Evolutionary conservation across 2,797 vertebrate species (phyloP), one percentile per base, ranked within the genome.

Genomic region (Anas capensis): DNA sequence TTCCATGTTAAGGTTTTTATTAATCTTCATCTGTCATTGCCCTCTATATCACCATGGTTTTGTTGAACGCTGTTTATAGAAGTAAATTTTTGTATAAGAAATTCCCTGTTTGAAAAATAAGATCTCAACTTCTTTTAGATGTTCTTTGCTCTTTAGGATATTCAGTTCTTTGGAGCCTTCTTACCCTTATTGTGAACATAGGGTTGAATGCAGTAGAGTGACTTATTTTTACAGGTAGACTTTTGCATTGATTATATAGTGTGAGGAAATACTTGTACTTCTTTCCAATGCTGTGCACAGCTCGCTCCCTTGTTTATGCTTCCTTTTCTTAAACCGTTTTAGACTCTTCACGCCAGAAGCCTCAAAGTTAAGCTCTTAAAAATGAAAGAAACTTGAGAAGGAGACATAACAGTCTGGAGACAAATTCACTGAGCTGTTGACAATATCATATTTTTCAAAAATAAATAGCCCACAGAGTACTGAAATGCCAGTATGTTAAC

Each of bases 351-450:
- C 0, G 33, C 91, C 93, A 93, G 84, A 88, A 93, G 79, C 79
- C 85, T 77, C 31, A 57, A 94, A 95, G 89, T 94, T 95, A 96
- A 96, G 93, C 92, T 96, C 95, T 93, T 95, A 96, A 96, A 95
- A 96, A 94, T 94, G 93, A 96, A 93, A 21, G 95, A 94, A 96
- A 97, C 92, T 95, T 93, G 92, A 96, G 96, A 56, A 96, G 94
- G 92, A 97, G 95, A 97, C 95, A 96, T 96, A 95, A 96, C 91
- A 96, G 91, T 93, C 96, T 94, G 95, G 95, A 97, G 96, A 96
- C 91, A 90, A 86, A 88, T 79, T 93, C 58, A 70, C 80, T 66
- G 91, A 48, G 82, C 91, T 94, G 92, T 93, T 94, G 95, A 96
- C 95, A 94, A 56, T 92, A 96, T 91, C 73, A 48, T 95, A 79